Base-by-base conservation (phyloP, 2,888 invertebrate species). In the Drosophila parthenogenetica region DNA sequence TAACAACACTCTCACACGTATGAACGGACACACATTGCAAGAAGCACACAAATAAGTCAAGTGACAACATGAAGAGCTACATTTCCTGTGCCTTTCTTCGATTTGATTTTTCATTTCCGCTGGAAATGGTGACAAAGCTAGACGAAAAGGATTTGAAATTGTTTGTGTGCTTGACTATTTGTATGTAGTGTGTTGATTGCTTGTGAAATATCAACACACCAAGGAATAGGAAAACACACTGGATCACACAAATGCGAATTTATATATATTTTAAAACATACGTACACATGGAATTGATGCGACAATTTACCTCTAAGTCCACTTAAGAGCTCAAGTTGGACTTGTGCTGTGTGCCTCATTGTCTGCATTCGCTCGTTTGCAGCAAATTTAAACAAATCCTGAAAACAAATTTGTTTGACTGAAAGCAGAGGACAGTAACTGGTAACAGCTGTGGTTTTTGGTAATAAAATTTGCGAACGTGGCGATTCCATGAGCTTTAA, bases 61-160 rank as follows among this genome's bases (percentile, higher is more conserved):
- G 68, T 79, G 79, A 80, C 58, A 86, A 85, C 69, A 65, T 76
- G 73, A 70, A 83, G 71, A 83, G 89, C 82, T 69, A 86, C 87
- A 82, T 82, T 83, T 89, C 81, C 80, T 84, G 84, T 89, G 75
- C 76, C 80, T 89, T 82, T 86, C 89, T 90, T 87, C 90, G 87
- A 90, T 90, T 90, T 90, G 91, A 90, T 90, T 90, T 90, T 90
- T 90, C 91, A 90, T 91, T 90, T 90, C 90, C 91, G 89, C 72
- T 88, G 90, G 85, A 90, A 90, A 85, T 89, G 85, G 84, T 90
- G 87, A 83, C 84, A 86, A 85, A 77, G 77, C 86, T 59, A 58
- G 64, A 59, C 39, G 46, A 71, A 59, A 62, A 59, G 61, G 49
- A 55, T 67, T 63, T 71, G 59, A 63, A 50, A 71, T 55, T 57